phyloP scores from a whole-genome alignment of 1,140 invertebrate genomes.

The Cydia pomonella region DNA sequence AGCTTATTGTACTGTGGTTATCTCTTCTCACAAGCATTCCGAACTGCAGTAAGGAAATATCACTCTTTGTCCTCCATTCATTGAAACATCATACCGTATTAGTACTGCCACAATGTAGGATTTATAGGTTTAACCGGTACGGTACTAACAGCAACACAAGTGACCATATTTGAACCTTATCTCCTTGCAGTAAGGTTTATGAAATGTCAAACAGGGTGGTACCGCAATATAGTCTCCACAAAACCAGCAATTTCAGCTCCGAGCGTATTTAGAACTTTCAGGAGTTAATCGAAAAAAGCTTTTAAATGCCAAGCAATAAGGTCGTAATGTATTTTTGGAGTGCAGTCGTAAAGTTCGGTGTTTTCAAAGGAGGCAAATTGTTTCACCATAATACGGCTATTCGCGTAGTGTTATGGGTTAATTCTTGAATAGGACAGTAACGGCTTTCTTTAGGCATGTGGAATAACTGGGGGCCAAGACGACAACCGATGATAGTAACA shows the following conservation, averaged over 20 bases:
- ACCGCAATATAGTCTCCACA: background rate
- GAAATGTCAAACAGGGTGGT: too few relatives aligned
- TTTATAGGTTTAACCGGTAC: background rate
- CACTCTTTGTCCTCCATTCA: too few relatives aligned
- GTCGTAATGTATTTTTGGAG: background rate
- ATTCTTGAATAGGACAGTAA: background rate
- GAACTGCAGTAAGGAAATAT: too few relatives aligned
- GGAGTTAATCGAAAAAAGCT: background rate
- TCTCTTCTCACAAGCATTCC: too few relatives aligned
- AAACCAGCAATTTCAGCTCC: background rate
- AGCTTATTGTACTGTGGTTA: too few relatives aligned
- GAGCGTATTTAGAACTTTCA: background rate
- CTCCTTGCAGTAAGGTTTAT: too few relatives aligned
- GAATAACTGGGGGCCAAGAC: too few relatives aligned
- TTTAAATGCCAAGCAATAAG: background rate
- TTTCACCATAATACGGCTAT: background rate
- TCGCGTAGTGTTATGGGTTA: background rate
- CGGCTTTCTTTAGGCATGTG: too few relatives aligned
- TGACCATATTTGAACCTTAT: too few relatives aligned
- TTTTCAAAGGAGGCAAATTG: constrained; percentile 5
- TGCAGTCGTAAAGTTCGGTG: background rate
- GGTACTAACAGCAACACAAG: background rate
- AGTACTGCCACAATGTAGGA: background rate
- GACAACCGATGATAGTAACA: too few relatives aligned
- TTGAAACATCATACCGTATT: background rate